A percentile compares a stretch with the other conserved stretches of the same genome.
Conservation (phyloP, 2,113 vertebrate species). For the Sinocyclocheilus rhinocerous region DNA sequence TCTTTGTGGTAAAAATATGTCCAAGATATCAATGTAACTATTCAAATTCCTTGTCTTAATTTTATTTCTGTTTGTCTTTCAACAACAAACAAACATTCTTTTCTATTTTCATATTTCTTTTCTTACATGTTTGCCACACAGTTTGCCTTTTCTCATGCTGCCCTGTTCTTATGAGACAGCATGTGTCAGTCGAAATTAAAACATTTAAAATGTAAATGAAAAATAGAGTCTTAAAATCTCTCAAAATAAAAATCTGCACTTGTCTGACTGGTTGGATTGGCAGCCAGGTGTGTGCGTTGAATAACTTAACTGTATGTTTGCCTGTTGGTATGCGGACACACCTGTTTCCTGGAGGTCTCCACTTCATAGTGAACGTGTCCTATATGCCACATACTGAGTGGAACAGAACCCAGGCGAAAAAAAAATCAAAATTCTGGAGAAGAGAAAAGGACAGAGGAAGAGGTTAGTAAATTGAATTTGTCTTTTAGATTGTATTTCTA, state of each 20-base stretch:
- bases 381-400: neutral
- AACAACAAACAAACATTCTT: neutral
- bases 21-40: neutral
- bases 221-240: neutral
- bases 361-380: neutral
- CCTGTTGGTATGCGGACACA: constrained; percentile 34
- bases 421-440: neutral
- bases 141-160: neutral
- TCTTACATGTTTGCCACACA: neutral
- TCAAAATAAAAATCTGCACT: constrained; percentile 1
- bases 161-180: neutral
- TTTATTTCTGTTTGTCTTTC: no score
- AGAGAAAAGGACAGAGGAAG: neutral
- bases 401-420: neutral
- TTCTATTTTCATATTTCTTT: neutral
- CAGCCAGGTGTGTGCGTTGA: neutral
- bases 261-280: constrained; percentile 33
- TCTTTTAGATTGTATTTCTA: neutral
- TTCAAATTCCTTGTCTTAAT: no score
- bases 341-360: constrained; percentile 15
- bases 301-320: neutral
- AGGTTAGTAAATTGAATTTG: neutral
- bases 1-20: neutral
- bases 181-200: neutral
- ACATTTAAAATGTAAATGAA: neutral